Conservation (phyloP, 1,140 invertebrate genomes). For the Rhyzopertha dominica region DNA sequence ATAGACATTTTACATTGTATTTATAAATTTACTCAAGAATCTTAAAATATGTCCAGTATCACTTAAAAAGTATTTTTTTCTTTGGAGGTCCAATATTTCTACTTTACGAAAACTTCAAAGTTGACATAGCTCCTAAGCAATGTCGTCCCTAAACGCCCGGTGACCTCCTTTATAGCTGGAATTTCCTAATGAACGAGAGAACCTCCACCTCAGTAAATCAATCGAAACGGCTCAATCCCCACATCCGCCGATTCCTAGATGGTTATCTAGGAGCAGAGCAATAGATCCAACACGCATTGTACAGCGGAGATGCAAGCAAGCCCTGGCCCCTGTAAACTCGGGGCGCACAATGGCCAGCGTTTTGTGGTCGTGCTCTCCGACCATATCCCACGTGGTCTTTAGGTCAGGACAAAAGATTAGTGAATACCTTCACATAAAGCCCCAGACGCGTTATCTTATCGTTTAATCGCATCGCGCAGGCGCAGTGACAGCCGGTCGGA, state of each 20-base stretch:
- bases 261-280: constrained; percentile 4
- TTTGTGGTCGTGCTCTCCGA: constrained; percentile 13
- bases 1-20: no score
- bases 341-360: constrained; percentile 8
- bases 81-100: no score
- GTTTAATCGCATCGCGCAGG: constrained; percentile 24
- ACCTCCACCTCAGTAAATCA: constrained; percentile 24
- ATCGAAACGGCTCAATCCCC: constrained; percentile 24
- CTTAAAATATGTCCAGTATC: no score
- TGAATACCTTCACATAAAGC: constrained; percentile 25
- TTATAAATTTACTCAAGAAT: no score
- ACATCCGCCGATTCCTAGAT: constrained; percentile 4
- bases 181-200: no score
- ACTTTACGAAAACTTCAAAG: no score
- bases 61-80: no score
- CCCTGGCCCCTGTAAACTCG: constrained; percentile 8
- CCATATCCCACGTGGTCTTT: constrained; percentile 19
- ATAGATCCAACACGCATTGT: constrained; percentile 14
- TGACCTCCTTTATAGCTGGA: no score
- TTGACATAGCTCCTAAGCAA: no score
- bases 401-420: constrained; percentile 27
- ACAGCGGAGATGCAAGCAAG: constrained; percentile 7
- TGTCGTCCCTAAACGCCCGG: no score
- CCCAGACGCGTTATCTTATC: constrained; percentile 23
- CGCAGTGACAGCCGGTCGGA: constrained; percentile 20